Evolutionary conservation across 2,888 invertebrate genomes (phyloP).

Genomic region (Serripes groenlandicus): DNA sequence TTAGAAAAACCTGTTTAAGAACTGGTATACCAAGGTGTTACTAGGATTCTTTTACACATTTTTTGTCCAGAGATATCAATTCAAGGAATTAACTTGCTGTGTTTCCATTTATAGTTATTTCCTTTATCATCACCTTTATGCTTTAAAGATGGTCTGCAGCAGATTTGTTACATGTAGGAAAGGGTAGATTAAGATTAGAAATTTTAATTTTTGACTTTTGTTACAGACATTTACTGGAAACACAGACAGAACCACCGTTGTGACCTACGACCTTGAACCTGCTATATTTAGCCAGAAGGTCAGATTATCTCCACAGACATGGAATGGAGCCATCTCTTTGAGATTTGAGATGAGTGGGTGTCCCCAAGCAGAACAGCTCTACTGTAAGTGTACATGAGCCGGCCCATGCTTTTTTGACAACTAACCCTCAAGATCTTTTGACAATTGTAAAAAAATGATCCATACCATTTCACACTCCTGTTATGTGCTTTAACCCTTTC

Average conservation of each 20-base stretch:
- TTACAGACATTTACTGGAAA: constrained; percentile 73
- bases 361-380: constrained; percentile 70
- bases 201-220: constrained; percentile 9
- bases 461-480: too few relatives aligned
- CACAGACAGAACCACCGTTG: constrained; percentile 67
- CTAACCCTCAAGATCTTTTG: not conserved
- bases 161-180: too few relatives aligned
- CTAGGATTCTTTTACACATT: too few relatives aligned
- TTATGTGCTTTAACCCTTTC: too few relatives aligned
- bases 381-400: constrained; percentile 69
- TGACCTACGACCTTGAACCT: constrained; percentile 68
- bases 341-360: constrained; percentile 78
- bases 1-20: too few relatives aligned
- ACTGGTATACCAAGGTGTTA: too few relatives aligned
- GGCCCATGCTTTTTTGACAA: not conserved
- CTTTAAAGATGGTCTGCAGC: too few relatives aligned
- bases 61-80: too few relatives aligned
- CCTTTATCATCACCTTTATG: too few relatives aligned
- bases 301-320: constrained; percentile 74
- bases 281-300: constrained; percentile 67
- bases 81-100: too few relatives aligned
- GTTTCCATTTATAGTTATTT: too few relatives aligned
- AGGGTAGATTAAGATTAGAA: too few relatives aligned
- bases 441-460: not conserved
- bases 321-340: constrained; percentile 72